Base-by-base conservation (phyloP, 2,113 vertebrate species). In the Verasper variegatus region DNA sequence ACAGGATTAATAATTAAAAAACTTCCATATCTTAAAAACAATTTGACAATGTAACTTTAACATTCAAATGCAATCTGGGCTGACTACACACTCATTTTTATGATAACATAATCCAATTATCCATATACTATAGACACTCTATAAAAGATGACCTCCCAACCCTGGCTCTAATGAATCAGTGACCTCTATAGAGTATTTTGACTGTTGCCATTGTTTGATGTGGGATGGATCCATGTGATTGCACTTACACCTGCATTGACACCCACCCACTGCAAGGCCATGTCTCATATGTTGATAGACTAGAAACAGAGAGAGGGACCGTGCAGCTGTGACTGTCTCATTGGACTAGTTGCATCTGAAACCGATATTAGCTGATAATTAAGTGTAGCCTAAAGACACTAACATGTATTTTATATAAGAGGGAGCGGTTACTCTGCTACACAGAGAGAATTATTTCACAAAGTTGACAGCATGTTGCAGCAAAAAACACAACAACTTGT, bases 201-300 rank as follows among this genome's bases (percentile, higher is more conserved):
- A n/a, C 40, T 60, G 49, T 10, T 49, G 23, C 15, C 26, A 14
- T 45, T n/a, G 0, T 71, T 71, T 49, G 5, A 60, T 14, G 12
- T 42, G 12, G 18, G 51, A n/a, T 61, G 42, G 40, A 68, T 37
- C 80, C 86, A 86, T 76, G 66, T 85, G 84, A 72, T 83, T 86
- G 86, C 40, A 80, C 88, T 83, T 83, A 59, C 77, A 54, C 68
- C 59, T 81, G 80, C 76, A 63, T 58, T 4, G 23, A 7, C 5
- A 64, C 60, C 42, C 64, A 61, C 27, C 40, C 67, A 71, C 68
- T 11, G 20, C 8, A 26, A 21, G 31, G 26, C n/a, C 65, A n/a
- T 51, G 51, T 62, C 26, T 24, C 5, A 3, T 8, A 15, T 69
- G 11, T 57, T 40, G 11, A 23, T 4, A 37, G 13, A 61, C 57